Percentiles rank a stretch among this genome's conserved stretches.
These are phyloP conservation scores for Hoplostethus atlanticus DNA, from an alignment of 2,797 vertebrate species.

Conservation along the genomic window DNA sequence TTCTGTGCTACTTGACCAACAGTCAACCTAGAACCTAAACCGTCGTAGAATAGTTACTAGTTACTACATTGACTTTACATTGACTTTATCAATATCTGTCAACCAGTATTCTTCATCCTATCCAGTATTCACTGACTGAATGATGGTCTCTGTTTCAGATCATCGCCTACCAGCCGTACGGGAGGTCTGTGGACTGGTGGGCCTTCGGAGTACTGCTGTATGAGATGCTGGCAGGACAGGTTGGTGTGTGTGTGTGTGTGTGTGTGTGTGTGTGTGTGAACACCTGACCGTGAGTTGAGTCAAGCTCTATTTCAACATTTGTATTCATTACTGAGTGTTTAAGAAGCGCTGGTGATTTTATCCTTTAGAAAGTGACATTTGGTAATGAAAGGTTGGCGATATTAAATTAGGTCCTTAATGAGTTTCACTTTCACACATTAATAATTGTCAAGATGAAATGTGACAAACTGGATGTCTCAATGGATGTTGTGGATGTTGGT, in stretches of 20 bases:
- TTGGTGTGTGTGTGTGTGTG: constrained; percentile 70
- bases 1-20: too few relatives aligned
- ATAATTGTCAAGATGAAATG: constrained; percentile 50
- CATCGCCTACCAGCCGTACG: constrained; percentile 98
- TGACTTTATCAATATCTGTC: too few relatives aligned
- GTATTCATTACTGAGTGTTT: constrained; percentile 31
- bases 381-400: constrained; percentile 53
- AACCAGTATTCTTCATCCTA: too few relatives aligned
- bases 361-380: constrained; percentile 46
- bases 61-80: too few relatives aligned
- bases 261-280: constrained; percentile 14
- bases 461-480: constrained; percentile 46
- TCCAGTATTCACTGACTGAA: too few relatives aligned
- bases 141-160: constrained; percentile 86
- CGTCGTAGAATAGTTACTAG: too few relatives aligned
- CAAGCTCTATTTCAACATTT: constrained; percentile 8
- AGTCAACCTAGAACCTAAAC: too few relatives aligned
- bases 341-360: constrained; percentile 30
- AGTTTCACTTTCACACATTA: constrained; percentile 59
- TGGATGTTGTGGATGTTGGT: constrained; percentile 18
- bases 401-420: constrained; percentile 57
- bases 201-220: constrained; percentile 98
- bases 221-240: constrained; percentile 98
- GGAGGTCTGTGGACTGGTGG: constrained; percentile 99
- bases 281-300: not conserved